Evolutionary conservation across 2,797 vertebrate species (phyloP).

Genomic region (Simalia tracyae): DNA sequence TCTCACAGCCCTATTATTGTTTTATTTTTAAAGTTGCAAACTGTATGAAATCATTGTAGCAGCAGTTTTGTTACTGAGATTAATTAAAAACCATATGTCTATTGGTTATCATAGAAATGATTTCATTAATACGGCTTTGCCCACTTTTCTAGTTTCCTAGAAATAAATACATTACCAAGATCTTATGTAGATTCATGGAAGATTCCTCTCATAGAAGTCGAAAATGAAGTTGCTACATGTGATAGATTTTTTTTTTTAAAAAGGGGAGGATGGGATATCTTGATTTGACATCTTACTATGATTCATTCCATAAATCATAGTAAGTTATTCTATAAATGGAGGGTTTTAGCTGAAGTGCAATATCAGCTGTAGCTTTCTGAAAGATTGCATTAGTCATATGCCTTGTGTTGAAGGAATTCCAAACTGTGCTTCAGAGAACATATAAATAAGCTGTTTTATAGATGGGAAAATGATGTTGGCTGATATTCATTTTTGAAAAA

Average conservation of each 20-base stretch:
- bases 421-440: neutral
- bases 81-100: neutral
- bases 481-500: neutral
- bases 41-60: neutral
- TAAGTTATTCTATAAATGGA: neutral
- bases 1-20: too few relatives aligned
- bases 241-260: neutral
- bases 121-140: neutral
- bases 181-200: neutral
- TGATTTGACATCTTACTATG: neutral
- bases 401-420: neutral
- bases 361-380: neutral
- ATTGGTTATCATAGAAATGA: too few relatives aligned
- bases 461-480: neutral
- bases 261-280: neutral
- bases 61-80: neutral
- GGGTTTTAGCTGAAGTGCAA: neutral
- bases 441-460: neutral
- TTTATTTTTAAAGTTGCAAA: neutral
- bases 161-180: neutral
- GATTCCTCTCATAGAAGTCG: neutral
- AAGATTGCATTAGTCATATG: neutral
- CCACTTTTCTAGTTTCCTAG: neutral
- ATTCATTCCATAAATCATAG: neutral
- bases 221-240: neutral